Evolutionary conservation across 2,797 vertebrate genomes (phyloP), one percentile per base, ranked within the genome.

Genomic region (Pseudomugil gertrudae): DNA sequence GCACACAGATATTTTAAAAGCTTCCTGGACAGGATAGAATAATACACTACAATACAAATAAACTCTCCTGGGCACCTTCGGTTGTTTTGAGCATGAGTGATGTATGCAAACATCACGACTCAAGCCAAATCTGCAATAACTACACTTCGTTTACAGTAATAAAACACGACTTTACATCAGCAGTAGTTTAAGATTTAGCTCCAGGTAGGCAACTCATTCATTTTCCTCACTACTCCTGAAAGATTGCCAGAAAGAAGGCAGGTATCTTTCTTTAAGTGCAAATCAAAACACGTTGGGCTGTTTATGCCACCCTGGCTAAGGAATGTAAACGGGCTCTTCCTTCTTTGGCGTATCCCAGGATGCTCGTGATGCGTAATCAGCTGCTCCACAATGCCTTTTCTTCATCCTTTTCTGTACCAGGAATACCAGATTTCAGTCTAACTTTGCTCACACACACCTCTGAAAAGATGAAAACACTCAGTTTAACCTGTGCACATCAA

Each of bases 271-370:
- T 24, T 43, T 51, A 60, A 27, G 1, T n/a, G 65, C 64, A 72
- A 85, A 84, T 76, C 83, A 85, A 83, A 90, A 89, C 83, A 89
- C 29, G 61, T 45, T 57, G 64, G 57, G 69, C 74, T 84, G 79
- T 86, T 85, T 81, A 80, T 81, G 80, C 80, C 84, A 79, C 69
- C n/a, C 57, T 2, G 9, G 26, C 35, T 47, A 67, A 85, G 74
- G 79, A 90, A 90, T 90, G 90, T 87, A 90, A 92, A 91, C 87
- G 0, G 19, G 35, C 61, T 71, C 51, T 78, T 65, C 70, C 66
- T 79, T 76, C 66, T 64, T 77, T 72, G 68, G 50, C 15, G 29
- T 76, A 75, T 78, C 74, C 83, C 77, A 80, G 74, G 60, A 85
- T 66, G 71, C 69, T 55, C 69, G 32, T 61, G 64, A 30, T 63